Conservation (phyloP, 1,140 invertebrate species). For the Nymphalis io region DNA sequence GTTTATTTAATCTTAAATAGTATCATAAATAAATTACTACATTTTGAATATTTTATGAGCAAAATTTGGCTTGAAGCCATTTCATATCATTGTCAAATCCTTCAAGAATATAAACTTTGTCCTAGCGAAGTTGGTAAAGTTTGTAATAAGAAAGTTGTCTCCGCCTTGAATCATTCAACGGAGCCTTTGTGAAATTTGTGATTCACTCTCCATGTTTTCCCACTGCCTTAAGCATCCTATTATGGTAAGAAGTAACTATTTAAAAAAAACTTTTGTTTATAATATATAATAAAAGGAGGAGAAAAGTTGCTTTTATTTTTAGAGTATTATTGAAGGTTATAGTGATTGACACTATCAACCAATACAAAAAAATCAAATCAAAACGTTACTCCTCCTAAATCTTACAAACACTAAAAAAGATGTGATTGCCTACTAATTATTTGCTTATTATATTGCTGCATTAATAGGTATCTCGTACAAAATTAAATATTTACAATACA, state of each 20-base stretch:
- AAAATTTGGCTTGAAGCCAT: background rate
- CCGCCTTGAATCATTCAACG: background rate
- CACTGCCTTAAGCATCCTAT: background rate
- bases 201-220: background rate
- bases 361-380: too few species aligned
- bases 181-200: constrained; percentile 5
- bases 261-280: background rate
- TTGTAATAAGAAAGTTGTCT: constrained; percentile 7
- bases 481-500: too few species aligned
- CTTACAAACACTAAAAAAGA: too few species aligned
- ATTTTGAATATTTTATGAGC: constrained; percentile 1
- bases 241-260: background rate
- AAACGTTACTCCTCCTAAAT: too few species aligned
- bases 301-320: too few species aligned
- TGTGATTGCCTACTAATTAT: too few species aligned
- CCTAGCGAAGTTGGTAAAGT: background rate
- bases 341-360: too few species aligned
- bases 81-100: constrained; percentile 2
- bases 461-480: too few species aligned
- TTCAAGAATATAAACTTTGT: background rate
- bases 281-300: background rate
- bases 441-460: too few species aligned
- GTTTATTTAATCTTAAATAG: background rate
- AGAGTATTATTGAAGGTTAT: too few species aligned
- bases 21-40: too few species aligned